Conservation (phyloP, 1,140 invertebrate genomes). For the Mercenaria mercenaria region DNA sequence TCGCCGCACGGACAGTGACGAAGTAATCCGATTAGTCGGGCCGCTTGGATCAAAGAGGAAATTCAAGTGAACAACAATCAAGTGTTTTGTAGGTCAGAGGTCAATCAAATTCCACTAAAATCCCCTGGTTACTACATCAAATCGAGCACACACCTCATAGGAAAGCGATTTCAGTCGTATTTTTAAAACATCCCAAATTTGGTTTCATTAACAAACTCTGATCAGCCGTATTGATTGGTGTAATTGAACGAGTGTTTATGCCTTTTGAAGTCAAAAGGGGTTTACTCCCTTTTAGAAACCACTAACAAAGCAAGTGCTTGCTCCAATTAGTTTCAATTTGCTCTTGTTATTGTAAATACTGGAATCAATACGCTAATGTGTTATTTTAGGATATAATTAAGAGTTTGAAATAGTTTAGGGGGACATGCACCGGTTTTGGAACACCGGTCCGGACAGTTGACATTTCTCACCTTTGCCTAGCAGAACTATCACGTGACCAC, state of each 20-base stretch:
- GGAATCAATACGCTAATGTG: slow-evolving; percentile 60
- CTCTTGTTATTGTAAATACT: slow-evolving; percentile 13
- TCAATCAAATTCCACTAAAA: slow-evolving; percentile 66
- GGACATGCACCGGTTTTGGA: slow-evolving; percentile 27
- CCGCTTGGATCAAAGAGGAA: slow-evolving; percentile 47
- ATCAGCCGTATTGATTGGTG: slow-evolving; percentile 51
- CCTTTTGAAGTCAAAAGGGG: slow-evolving; percentile 49
- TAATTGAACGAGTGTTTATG: slow-evolving; percentile 18
- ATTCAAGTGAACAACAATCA: slow-evolving; percentile 63
- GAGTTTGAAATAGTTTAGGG: slow-evolving; percentile 21
- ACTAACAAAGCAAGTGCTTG: slow-evolving; percentile 33
- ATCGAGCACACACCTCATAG: slow-evolving; percentile 46
- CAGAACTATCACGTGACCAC: slow-evolving; percentile 33
- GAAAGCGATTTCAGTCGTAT: slow-evolving; percentile 21
- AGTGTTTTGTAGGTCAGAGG: slow-evolving; percentile 53
- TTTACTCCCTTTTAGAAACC: slow-evolving; percentile 37
- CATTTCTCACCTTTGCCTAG: slow-evolving; percentile 50
- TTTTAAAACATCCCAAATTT: slow-evolving; percentile 52
- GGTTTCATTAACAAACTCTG: slow-evolving; percentile 38
- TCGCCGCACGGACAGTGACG: not conserved
- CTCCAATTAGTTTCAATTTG: slow-evolving; percentile 67
- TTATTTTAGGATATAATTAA: slow-evolving; percentile 68
- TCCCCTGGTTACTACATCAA: slow-evolving; percentile 59
- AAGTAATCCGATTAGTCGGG: slow-evolving; percentile 60
- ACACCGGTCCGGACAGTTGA: slow-evolving; percentile 43